Evolutionary conservation across 1,140 invertebrate species (phyloP), one percentile per base, ranked within the genome.

Genomic region (Microplitis demolitor): DNA sequence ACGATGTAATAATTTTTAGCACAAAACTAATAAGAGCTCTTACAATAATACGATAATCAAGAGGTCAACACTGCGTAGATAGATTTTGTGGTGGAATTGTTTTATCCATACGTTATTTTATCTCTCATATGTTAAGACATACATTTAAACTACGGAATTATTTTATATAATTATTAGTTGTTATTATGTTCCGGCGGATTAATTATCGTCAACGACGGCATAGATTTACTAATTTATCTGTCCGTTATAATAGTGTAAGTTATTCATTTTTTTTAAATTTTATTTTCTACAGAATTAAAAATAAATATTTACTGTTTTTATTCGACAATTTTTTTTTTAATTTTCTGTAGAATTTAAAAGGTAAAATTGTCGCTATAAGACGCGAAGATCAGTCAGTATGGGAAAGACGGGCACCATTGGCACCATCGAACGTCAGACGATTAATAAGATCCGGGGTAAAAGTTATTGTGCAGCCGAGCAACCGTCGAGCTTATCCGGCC

Each of bases 381-480:
- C 86, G 97, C 35, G 98, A 99, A 87, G 97, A 98, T 83, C 96
- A 98, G 80, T 97, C 96, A 80, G 96, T 98, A 80, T 99, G 98
- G 98, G 98, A 99, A 87, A 88, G 98, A 78, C 88, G 98, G 74
- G 98, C 98, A 0, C 96, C 98, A 0, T 91, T 99, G 51, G 93
- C 96, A 0, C 98, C 98, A 0, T 84, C 90, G 4, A 97, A 99
- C 82, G 98, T 99, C 0, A 91, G 93, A 70, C 93, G 93, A 77
- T 85, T 99, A 62, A 93, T 96, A 6, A 90, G 93, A 77, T 89
- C 93, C 72, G 97, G 97, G 3, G 92, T 97, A 9, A 97, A 96
- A 86, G 97, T 99, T 24, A 93, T 99, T 11, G 97, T 99, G 0
- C 98, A 99, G 82, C 98, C 98, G 0, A 98, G 97, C 37, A 99